Base-by-base conservation (phyloP, 2,797 vertebrate species). In the Fistularia commersonii region DNA sequence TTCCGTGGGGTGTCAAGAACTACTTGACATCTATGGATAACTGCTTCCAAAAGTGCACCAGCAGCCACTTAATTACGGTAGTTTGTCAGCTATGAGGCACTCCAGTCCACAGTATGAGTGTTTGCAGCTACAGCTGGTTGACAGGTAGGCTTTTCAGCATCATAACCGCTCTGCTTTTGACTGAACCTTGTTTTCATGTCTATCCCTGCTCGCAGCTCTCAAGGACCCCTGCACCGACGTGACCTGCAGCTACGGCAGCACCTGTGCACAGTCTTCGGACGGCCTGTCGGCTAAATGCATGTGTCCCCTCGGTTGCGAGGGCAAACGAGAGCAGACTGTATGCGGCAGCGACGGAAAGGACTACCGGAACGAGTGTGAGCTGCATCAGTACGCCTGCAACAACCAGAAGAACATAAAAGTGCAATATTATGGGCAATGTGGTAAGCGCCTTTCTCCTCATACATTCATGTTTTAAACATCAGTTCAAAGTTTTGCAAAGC, bases 211-310 rank as follows among this genome's bases (percentile, higher is more conserved):
- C 42, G 37, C 84, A 98, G 96, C 93, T 61, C 89, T 92, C 73
- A 94, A 90, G 77, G 95, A 99, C 77, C 96, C 96, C 7, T 99
- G 97, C 13, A 51, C 84, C 0, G 92, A 93, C 1, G 93, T 98
- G 80, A 88, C 72, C 46, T 99, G 97, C 87, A 93, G 93, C 72
- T 99, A 94, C 0, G 97, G 97, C 81, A 98, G 96, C 87, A 96
- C 93, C 23, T 99, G 97, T 0, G 81, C 90, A 7, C 93, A 89
- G 77, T 95, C 95, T 0, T 76, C 92, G 0, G 95, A 97, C 0
- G 93, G 96, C 37, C 83, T 91, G 79, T 88, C 88, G 0, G 94
- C 96, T 48, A 91, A 90, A 9, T 99, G 97, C 64, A 91, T 94
- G 77, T 99, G 97, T 36, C 96, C 96, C 0, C 66, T 91, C 0